Evolutionary conservation across 2,113 vertebrate genomes (phyloP), one percentile per base, ranked within the genome.

Genomic region (Pitta sordida): DNA sequence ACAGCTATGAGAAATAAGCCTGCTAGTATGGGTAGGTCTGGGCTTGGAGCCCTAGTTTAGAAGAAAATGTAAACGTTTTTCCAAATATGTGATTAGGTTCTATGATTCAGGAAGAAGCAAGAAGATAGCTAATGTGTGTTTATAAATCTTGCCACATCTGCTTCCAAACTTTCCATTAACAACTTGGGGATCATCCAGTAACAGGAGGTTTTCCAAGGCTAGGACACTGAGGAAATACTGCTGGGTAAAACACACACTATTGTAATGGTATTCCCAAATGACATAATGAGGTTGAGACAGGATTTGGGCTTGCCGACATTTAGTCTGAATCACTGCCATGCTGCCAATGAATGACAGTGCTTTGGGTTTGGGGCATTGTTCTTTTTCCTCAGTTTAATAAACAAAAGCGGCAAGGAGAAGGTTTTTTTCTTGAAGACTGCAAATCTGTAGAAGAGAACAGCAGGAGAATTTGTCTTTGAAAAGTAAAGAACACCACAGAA

Each of bases 101-200:
- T 1, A 0, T 10, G 4, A 75, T 43, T 13, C 67, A 74, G 58
- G 71, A 91, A 93, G 46, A 77, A 83, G 32, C 41, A 76, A 81
- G 51, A 69, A 58, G 37, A 88, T 10, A 44, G 49, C 58, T 83
- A 62, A 68, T 16, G 14, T 1, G 6, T 53, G 36, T 76, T 96
- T 94, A 91, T 43, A 90, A 91, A 69, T 27, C 67, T 77, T 74
- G 55, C 71, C 43, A 48, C 34, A 86, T 70, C 55, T 93, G 68
- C 68, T 93, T 93, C 83, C 93, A 95, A 93, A 91, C 58, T 81
- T 52, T 74, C 90, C 76, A 93, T 96, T 88, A 95, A 88, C 59
- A 83, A n/a, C 30, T 83, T 91, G 75, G 85, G 86, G 36, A 67
- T 39, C 27, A n/a, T 88, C 90, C 96, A 95, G 79, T 32, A 88